Base-by-base conservation (phyloP, 1,140 invertebrate genomes). In the Octopus bimaculoides region DNA sequence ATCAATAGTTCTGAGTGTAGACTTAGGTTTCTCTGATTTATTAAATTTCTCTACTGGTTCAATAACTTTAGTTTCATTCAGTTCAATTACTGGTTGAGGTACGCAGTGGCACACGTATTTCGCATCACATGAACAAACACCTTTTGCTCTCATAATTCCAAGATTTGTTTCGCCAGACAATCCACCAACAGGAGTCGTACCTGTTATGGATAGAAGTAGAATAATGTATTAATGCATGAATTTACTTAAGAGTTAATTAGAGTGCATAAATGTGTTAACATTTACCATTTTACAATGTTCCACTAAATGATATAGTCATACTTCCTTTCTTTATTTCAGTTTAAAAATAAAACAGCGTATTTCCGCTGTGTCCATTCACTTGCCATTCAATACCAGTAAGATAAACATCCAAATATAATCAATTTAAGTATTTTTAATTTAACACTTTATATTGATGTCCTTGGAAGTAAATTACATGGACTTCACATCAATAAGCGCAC, bases 71-170 rank as follows among this genome's bases (percentile, higher is more conserved):
- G 26, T 41, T 41, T 41, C 26, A 41, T 41, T 41, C 26, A 41
- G 26, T 41, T 41, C 26, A 41, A 41, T 41, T 71, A 71, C 26
- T 71, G 66, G 14, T n/a, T 8, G 66, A 12, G 14, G 66, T n/a
- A 71, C 7, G 14, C 66, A 71, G 66, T 71, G 8, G 14, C 66
- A 71, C 66, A 71, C 26, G 5, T n/a, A 14, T 20, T 71, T 71
- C 5, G 66, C 66, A 71, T 71, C 66, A 17, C 66, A 71, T n/a
- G 66, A 71, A 71, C 66, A 71, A 71, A 71, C 66, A 20, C 66
- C 66, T 5, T 10, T 71, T 14, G 66, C 66, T 71, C 26, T 8
- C 26, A 71, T 14, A 71, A 71, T 71, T 71, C 66, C 66, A 6
- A 41, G 26, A 41, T 6, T 71, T 17, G 17, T 20, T 6, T 71